Percentiles rank a stretch among this genome's conserved stretches.
phyloP scores from a whole-genome alignment of 2,113 vertebrate genomes.

The Burhinus oedicnemus region DNA sequence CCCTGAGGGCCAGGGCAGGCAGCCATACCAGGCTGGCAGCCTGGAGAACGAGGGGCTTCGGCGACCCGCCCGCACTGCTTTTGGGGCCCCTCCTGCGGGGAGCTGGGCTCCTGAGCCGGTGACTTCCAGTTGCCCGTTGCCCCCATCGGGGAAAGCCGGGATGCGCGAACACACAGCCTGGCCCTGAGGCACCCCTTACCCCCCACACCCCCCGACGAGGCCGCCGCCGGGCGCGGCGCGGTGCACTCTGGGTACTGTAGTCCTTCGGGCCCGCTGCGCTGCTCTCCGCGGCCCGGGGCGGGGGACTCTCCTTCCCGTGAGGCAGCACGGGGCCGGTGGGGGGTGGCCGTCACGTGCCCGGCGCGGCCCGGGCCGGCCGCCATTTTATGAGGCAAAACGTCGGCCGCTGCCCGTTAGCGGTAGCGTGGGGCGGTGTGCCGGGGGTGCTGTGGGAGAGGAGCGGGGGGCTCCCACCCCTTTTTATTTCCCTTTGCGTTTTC shows the following conservation, averaged over 20 bases:
- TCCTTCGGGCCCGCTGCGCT: not conserved
- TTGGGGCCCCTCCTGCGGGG: accelerated
- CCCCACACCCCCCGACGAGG: too few relatives aligned
- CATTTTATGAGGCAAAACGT: slow-evolving; percentile 69
- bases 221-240: not conserved
- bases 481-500: not conserved
- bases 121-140: accelerated
- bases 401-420: not conserved
- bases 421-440: not conserved
- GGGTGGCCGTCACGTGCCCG: not conserved
- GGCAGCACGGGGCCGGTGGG: not conserved
- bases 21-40: too few relatives aligned
- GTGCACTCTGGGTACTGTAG: not conserved
- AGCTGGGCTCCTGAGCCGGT: accelerated
- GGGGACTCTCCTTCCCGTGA: slow-evolving; percentile 40
- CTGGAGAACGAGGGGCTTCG: not conserved
- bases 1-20: too few relatives aligned
- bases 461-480: not conserved
- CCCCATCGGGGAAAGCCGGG: accelerated
- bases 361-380: slow-evolving; percentile 28
- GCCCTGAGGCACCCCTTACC: accelerated
- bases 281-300: too few relatives aligned
- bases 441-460: not conserved
- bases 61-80: accelerated
- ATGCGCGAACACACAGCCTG: too few relatives aligned